phyloP scores from a whole-genome alignment of 1,140 invertebrate species.

The Copidosoma floridanum region DNA sequence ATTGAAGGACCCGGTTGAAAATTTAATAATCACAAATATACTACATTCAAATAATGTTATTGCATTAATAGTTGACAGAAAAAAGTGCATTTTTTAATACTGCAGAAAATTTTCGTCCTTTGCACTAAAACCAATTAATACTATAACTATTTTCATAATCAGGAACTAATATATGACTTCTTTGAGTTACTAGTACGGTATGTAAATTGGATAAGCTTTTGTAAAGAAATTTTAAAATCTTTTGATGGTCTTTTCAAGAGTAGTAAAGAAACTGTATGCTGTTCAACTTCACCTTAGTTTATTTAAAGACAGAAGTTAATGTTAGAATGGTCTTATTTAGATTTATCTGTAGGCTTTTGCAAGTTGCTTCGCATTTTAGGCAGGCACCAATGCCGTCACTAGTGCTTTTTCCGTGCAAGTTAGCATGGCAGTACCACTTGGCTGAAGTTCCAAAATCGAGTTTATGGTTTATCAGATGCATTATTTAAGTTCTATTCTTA shows the following conservation, averaged over 20 bases:
- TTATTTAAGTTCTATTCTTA: slow-evolving; percentile 22
- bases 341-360: slow-evolving; percentile 20
- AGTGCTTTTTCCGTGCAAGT: slow-evolving; percentile 38
- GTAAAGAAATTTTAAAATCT: background rate
- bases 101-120: no score
- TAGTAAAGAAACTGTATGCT: background rate
- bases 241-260: background rate
- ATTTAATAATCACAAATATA: no score
- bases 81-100: no score
- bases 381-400: slow-evolving; percentile 29
- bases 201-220: background rate
- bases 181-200: no score
- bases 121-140: no score
- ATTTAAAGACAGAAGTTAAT: background rate
- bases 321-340: background rate
- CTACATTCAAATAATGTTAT: no score
- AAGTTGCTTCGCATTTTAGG: slow-evolving; percentile 27
- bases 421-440: slow-evolving; percentile 44
- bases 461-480: no score
- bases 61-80: no score
- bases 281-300: background rate
- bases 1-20: no score
- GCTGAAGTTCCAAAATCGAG: slow-evolving; percentile 25
- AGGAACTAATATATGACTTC: no score
- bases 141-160: no score